Base-by-base conservation (phyloP, 1,140 invertebrate species). In the Drosophila equinoxialis region DNA sequence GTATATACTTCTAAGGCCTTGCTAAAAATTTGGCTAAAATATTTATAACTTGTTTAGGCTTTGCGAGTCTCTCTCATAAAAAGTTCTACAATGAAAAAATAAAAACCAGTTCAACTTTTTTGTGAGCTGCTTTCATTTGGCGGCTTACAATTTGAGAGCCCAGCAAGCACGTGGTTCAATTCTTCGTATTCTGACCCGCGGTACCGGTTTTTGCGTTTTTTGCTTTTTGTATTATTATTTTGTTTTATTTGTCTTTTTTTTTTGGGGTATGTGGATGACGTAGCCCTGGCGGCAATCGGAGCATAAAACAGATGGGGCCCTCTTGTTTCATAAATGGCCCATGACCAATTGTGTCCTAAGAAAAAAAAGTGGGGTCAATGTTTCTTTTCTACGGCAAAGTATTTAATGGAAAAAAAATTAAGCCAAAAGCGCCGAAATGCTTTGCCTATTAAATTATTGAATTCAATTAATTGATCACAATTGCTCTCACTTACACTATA, bases 301-400 rank as follows among this genome's bases (percentile, higher is more conserved):
- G 45, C 45, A 48, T 8, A 8, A 48, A 48, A 48, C 45, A 51
- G 59, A 66, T 63, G 76, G 79, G 87, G 83, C 83, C 83, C 37
- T 39, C 37, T 84, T 77, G 83, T 72, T 62, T 79, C 77, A 77
- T 67, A 79, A 87, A 73, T 80, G 74, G 67, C 55, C 84, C 83
- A 78, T 89, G 83, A 89, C 83, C 83, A 73, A 85, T 85, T 74
- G 61, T 42, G 74, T 61, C 65, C 63, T 10, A 54, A 42, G 73
- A 74, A 33, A 23, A 23, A 48, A 41, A 57, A 70, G 73, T 65
- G 79, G 70, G 82, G 79, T 87, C 83, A 87, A 87, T 37, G 83
- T 54, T 67, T 78, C 68, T 78, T 71, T 41, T 39, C 37, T 42
- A 39, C 45, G 11, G 26, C 20, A 58, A 66, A 23, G 17, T 23